phyloP scores from a whole-genome alignment of 2,113 vertebrate species.

The Pelobates fuscus region DNA sequence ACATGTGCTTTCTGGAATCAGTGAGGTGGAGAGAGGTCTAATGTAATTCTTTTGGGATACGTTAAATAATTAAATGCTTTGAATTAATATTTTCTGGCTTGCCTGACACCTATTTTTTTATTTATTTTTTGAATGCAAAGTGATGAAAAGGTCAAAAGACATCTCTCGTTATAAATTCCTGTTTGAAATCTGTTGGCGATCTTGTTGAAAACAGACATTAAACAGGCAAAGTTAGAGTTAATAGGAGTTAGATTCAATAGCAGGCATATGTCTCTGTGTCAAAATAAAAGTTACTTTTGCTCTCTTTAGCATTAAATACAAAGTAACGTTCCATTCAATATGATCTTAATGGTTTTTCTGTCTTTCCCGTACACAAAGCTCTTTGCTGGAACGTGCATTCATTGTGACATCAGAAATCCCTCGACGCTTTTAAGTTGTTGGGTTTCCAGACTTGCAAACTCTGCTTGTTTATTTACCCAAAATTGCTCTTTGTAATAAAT shows the following conservation, averaged over 20 bases:
- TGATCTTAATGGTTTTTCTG: conserved; percentile 44
- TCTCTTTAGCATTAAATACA: conserved; percentile 59
- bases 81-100: conserved; percentile 55
- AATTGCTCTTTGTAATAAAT: neutral
- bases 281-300: conserved; percentile 65
- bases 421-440: conserved; percentile 65
- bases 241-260: conserved; percentile 69
- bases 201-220: conserved; percentile 60
- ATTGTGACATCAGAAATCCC: conserved; percentile 66
- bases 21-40: conserved; percentile 17
- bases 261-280: conserved; percentile 69
- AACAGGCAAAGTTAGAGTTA: conserved; percentile 65
- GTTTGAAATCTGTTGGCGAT: conserved; percentile 71
- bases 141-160: conserved; percentile 66
- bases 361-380: neutral
- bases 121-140: conserved; percentile 64
- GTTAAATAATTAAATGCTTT: conserved; percentile 53
- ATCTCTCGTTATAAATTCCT: conserved; percentile 72
- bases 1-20: conserved; percentile 21
- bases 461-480: neutral
- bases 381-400: neutral
- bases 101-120: conserved; percentile 60
- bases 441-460: conserved; percentile 37
- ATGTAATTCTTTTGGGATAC: neutral
- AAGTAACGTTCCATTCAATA: conserved; percentile 49